Percentiles rank a stretch among this genome's conserved stretches.
These are phyloP conservation scores for Oscheius sp. DNA, from an alignment of 2,888 invertebrate species.

Conservation along the genomic window DNA sequence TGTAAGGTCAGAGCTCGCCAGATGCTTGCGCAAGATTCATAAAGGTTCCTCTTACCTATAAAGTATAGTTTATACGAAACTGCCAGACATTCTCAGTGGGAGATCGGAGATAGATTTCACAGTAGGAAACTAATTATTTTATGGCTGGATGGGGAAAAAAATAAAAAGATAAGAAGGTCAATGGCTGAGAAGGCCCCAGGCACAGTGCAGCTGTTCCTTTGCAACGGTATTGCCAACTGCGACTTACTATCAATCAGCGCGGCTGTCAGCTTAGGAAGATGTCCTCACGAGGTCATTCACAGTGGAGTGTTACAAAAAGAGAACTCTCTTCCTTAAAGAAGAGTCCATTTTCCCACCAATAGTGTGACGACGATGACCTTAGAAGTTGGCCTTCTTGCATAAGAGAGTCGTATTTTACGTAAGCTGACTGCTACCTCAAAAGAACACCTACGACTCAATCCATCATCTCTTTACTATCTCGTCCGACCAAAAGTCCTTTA, in stretches of 20 bases:
- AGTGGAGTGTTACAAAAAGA: background rate
- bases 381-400: slow-evolving; percentile 5
- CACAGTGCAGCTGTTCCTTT: slow-evolving; percentile 21
- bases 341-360: background rate
- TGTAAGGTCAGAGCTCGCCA: slow-evolving; percentile 20
- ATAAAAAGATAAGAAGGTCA: background rate
- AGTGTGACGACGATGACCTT: slow-evolving; percentile 18
- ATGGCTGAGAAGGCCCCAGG: background rate
- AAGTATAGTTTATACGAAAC: background rate
- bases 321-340: background rate
- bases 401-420: slow-evolving; percentile 23
- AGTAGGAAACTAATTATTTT: background rate
- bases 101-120: background rate
- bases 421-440: slow-evolving; percentile 17
- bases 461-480: background rate
- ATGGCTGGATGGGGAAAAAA: background rate
- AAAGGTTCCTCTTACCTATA: slow-evolving; percentile 3
- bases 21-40: slow-evolving; percentile 21
- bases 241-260: slow-evolving; percentile 25
- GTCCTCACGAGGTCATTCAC: slow-evolving; percentile 19
- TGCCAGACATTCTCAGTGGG: background rate
- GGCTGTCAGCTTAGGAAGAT: slow-evolving; percentile 23
- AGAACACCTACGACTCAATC: background rate
- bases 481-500: background rate
- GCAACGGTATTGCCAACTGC: slow-evolving; percentile 30